Percentiles rank a stretch among this genome's conserved stretches.
Conservation (phyloP, 2,797 vertebrate genomes). For the Malurus leucopterus region DNA sequence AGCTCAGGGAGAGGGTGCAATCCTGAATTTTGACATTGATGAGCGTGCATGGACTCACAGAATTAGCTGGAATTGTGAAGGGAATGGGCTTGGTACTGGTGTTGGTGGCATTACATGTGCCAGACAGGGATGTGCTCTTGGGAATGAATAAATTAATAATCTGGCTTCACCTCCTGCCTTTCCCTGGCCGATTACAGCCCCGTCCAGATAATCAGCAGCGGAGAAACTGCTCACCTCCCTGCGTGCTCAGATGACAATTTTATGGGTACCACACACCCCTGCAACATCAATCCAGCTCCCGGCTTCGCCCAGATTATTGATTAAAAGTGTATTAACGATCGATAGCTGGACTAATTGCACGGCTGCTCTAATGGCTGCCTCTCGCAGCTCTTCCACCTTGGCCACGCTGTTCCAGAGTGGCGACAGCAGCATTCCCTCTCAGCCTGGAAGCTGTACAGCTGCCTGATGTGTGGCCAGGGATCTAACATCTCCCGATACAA, state of each 20-base stretch:
- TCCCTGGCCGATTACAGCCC: not conserved
- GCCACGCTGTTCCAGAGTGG: not conserved
- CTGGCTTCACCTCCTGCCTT: not conserved
- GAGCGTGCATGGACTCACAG: fast-evolving
- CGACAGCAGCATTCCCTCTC: not conserved
- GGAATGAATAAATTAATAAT: too few species aligned
- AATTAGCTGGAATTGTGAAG: fast-evolving
- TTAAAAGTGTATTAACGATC: conserved; percentile 4
- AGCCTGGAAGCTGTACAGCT: not conserved
- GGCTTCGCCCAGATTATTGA: not conserved
- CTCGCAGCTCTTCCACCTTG: fast-evolving
- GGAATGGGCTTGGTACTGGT: not conserved
- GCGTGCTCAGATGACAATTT: not conserved
- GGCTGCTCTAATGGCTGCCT: not conserved
- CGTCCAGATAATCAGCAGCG: not conserved
- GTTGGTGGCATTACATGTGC: not conserved
- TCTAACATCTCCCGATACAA: not conserved
- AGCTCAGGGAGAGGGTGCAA: fast-evolving
- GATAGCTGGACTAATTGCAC: not conserved
- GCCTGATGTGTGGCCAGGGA: not conserved
- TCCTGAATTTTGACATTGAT: fast-evolving
- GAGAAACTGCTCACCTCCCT: not conserved
- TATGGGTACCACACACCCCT: not conserved
- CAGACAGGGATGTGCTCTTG: not conserved
- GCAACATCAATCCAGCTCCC: not conserved